Conservation (phyloP, 1,140 invertebrate genomes). For the Zeugodacus cucurbitae region DNA sequence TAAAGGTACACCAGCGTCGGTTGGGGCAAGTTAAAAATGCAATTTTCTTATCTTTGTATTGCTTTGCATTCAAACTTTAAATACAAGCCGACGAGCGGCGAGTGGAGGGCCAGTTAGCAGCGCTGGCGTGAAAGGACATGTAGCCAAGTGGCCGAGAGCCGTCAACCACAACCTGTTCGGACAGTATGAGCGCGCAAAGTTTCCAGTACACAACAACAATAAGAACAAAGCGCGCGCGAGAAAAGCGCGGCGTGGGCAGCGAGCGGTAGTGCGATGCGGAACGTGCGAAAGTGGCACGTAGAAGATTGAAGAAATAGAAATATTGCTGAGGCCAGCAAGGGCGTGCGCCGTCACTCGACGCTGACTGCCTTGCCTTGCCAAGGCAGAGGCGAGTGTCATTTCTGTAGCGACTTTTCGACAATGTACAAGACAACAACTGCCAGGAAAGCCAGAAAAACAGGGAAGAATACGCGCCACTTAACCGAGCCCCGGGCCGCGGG, state of each 20-base stretch:
- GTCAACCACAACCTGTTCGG: not conserved
- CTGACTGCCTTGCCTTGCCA: too few species aligned
- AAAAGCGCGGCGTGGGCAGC: not conserved
- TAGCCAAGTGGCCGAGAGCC: not conserved
- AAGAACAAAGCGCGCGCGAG: not conserved
- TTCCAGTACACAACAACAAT: not conserved
- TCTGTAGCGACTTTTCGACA: conserved; percentile 28
- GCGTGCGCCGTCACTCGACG: not conserved
- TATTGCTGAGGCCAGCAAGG: not conserved
- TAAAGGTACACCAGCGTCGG: not conserved
- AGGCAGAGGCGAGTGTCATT: not conserved
- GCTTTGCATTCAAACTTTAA: conserved; percentile 7
- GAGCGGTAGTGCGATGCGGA: not conserved
- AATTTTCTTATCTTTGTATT: conserved; percentile 13
- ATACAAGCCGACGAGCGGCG: not conserved
- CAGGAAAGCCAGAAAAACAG: not conserved
- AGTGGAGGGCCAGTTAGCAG: not conserved
- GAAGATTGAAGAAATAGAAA: not conserved
- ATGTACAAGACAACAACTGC: not conserved
- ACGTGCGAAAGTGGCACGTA: not conserved
- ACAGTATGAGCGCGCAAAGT: not conserved
- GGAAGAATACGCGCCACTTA: not conserved
- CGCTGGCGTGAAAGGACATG: not conserved
- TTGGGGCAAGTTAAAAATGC: not conserved
- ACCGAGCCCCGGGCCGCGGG: not conserved